phyloP scores from a whole-genome alignment of 92 coral and sea anemone species.

The Bergia puertoricense region DNA sequence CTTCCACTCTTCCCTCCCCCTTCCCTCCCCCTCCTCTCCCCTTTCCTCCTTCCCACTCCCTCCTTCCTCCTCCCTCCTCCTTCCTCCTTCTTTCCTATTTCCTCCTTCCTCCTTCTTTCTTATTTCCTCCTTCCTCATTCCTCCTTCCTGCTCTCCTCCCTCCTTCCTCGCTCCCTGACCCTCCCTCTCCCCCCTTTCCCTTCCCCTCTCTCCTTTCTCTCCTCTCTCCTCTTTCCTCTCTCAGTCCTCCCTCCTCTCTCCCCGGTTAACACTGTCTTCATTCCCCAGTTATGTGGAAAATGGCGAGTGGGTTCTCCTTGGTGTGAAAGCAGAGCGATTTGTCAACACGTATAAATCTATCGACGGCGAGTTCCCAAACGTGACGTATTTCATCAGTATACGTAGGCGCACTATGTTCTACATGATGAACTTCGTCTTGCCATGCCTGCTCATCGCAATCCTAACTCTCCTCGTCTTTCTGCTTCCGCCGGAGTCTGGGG shows the following conservation, averaged over 20 bases:
- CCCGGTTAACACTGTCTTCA: neutral
- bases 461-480: conserved; percentile 91
- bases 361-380: conserved; percentile 77
- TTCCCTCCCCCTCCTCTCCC: too few relatives aligned
- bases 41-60: too few relatives aligned
- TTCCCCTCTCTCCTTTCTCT: neutral
- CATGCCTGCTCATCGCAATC: conserved; percentile 92
- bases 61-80: neutral
- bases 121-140: too few relatives aligned
- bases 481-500: conserved; percentile 96
- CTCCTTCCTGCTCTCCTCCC: neutral
- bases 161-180: too few relatives aligned
- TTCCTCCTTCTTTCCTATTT: too few relatives aligned
- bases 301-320: conserved; percentile 91
- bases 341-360: conserved; percentile 65
- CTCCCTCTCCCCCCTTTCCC: too few relatives aligned
- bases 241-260: neutral
- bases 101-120: too few relatives aligned
- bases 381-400: conserved; percentile 66
- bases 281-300: conserved; percentile 72
- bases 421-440: conserved; percentile 95
- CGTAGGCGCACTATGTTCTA: conserved; percentile 92
- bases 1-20: neutral
- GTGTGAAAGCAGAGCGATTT: conserved; percentile 59
- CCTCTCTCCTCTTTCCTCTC: neutral